Percentiles rank a stretch among this genome's conserved stretches.
These are phyloP conservation scores for Leptodactylus fuscus DNA, from an alignment of 2,113 vertebrate species.

Conservation along the genomic window DNA sequence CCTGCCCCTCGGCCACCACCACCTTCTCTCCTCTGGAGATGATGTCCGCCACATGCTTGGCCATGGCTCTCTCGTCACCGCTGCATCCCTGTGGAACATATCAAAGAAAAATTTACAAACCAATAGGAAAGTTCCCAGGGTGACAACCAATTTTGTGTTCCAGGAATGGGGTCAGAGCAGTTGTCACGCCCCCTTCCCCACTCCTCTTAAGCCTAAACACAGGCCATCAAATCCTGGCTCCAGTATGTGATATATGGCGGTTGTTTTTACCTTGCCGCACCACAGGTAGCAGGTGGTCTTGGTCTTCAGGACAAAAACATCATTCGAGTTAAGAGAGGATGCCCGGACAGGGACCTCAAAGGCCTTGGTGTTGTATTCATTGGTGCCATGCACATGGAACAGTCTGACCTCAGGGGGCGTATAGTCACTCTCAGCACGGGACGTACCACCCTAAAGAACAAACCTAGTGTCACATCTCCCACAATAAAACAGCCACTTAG, in stretches of 20 bases:
- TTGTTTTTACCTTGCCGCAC: constrained; percentile 82
- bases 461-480: too few relatives aligned
- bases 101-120: too few relatives aligned
- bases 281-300: constrained; percentile 83
- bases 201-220: too few relatives aligned
- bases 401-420: constrained; percentile 69
- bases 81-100: constrained; percentile 79
- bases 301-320: constrained; percentile 86
- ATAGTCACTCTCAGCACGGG: constrained; percentile 61
- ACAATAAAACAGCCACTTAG: too few relatives aligned
- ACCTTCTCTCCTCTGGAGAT: constrained; percentile 83
- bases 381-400: constrained; percentile 83
- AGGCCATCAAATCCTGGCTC: too few relatives aligned
- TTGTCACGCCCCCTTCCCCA: too few relatives aligned
- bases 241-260: too few relatives aligned
- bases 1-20: constrained; percentile 86
- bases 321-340: constrained; percentile 85
- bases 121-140: too few relatives aligned
- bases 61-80: constrained; percentile 86
- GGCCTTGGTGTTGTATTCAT: constrained; percentile 82
- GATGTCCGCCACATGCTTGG: constrained; percentile 78
- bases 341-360: constrained; percentile 75
- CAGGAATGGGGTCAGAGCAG: too few relatives aligned
- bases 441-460: constrained; percentile 77
- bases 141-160: too few relatives aligned